phyloP scores from a whole-genome alignment of 2,797 vertebrate genomes.

The Acropternis orthonyx region DNA sequence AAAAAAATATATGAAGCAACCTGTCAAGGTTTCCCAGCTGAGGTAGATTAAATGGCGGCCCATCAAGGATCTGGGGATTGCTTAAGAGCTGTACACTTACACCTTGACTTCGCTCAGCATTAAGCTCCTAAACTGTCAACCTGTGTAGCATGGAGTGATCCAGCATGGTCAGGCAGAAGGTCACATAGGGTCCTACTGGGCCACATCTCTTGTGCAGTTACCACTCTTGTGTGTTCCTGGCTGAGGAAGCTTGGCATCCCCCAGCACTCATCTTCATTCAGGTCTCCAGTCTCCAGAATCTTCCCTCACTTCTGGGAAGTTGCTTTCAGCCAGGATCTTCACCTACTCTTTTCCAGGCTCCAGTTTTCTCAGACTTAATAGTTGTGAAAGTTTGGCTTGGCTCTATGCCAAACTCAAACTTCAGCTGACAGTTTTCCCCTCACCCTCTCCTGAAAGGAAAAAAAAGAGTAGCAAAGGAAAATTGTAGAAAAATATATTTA shows the following conservation, averaged over 20 bases:
- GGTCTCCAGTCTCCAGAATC: neutral
- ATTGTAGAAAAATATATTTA: no score
- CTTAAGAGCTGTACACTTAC: neutral
- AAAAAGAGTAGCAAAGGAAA: no score
- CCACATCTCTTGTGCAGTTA: neutral
- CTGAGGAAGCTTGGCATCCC: neutral
- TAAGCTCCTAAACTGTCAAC: neutral
- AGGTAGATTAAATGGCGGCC: neutral
- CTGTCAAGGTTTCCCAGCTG: neutral
- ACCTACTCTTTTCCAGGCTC: neutral
- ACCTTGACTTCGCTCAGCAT: neutral
- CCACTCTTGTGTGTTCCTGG: neutral
- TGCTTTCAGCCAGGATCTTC: neutral
- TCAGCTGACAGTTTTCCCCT: no score
- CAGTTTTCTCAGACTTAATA: neutral
- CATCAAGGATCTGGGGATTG: neutral
- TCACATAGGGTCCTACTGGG: fast-evolving
- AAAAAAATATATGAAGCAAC: neutral
- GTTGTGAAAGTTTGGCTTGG: no score
- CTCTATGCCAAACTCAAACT: no score
- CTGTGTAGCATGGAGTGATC: neutral
- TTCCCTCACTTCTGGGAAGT: neutral
- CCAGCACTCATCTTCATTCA: neutral
- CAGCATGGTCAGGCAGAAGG: neutral
- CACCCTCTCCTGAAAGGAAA: no score